These are phyloP conservation scores for Patella vulgata DNA, from an alignment of 1,140 invertebrate species.

Conservation along the genomic window DNA sequence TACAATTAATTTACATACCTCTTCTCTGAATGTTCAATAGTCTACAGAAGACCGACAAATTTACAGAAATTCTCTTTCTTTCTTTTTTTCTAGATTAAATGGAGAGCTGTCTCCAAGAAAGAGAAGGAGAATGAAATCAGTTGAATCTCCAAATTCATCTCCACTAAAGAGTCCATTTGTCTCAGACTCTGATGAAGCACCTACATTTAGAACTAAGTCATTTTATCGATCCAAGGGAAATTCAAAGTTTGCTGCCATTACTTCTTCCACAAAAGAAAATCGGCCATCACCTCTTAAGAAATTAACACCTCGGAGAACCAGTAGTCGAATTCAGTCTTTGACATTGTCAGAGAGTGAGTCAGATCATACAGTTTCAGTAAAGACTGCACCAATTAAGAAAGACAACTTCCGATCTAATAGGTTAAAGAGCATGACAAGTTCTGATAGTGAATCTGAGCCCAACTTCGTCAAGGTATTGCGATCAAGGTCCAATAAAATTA, in stretches of 20 bases:
- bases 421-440: too few species aligned
- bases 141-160: slow-evolving; percentile 13
- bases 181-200: slow-evolving; percentile 8
- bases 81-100: too few species aligned
- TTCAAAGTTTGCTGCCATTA: neutral
- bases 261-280: slow-evolving; percentile 7
- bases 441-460: too few species aligned
- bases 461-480: too few species aligned
- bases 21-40: too few species aligned
- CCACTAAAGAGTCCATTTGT: slow-evolving; percentile 17
- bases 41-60: too few species aligned
- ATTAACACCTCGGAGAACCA: neutral
- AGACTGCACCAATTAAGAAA: too few species aligned
- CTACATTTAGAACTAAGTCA: slow-evolving; percentile 17
- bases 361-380: neutral
- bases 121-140: neutral
- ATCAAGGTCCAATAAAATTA: neutral
- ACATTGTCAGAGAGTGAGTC: neutral
- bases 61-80: too few species aligned
- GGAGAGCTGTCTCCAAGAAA: slow-evolving; percentile 1
- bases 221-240: slow-evolving; percentile 20
- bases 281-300: neutral
- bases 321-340: neutral
- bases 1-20: too few species aligned
- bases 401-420: too few species aligned